Base-by-base conservation (phyloP, 2,797 vertebrate species). In the Mycteria americana region DNA sequence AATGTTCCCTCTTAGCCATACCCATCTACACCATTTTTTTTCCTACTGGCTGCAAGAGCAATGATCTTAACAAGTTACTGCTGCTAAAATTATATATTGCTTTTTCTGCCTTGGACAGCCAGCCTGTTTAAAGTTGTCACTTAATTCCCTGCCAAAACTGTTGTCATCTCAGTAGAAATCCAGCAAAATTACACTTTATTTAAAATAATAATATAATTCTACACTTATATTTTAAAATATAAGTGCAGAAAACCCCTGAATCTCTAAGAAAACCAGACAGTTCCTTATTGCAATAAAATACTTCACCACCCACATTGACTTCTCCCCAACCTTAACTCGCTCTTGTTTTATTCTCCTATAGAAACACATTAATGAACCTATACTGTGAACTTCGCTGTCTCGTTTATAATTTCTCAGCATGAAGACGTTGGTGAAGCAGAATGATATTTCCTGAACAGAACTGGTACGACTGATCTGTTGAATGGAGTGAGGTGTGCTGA, bases 61-160 rank as follows among this genome's bases (percentile, higher is more conserved):
- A 88, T 83, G 62, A 94, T 93, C 82, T 97, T 84, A 93, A 88
- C 76, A 75, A 97, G 91, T 89, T 67, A 84, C 85, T 86, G 78
- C 85, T 95, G 85, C 92, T 97, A 94, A 96, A 96, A 96, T 96
- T 89, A 92, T 39, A 89, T 59, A 60, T 54, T 63, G 73, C 69
- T 95, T 95, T 89, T 89, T 79, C 85, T 89, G 91, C 82, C 89
- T 93, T 89, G 95, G 94, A 88, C 92, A 89, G 76, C 89, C 93
- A 89, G 76, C 57, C 65, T 88, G 85, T 86, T 94, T 65, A 76
- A 91, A 97, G 79, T 91, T 91, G 89, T 94, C 93, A 92, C 79
- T 88, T 96, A 95, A 95, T 91, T 95, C 89, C 75, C 65, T 91
- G 85, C 85, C 89, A 81, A 90, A 94, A 78, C 75, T 45, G 82